A percentile compares a stretch with the other conserved stretches of the same genome.
These are phyloP conservation scores for Scaptomyza pallida DNA, from an alignment of 1,140 invertebrate genomes.

Conservation along the genomic window DNA sequence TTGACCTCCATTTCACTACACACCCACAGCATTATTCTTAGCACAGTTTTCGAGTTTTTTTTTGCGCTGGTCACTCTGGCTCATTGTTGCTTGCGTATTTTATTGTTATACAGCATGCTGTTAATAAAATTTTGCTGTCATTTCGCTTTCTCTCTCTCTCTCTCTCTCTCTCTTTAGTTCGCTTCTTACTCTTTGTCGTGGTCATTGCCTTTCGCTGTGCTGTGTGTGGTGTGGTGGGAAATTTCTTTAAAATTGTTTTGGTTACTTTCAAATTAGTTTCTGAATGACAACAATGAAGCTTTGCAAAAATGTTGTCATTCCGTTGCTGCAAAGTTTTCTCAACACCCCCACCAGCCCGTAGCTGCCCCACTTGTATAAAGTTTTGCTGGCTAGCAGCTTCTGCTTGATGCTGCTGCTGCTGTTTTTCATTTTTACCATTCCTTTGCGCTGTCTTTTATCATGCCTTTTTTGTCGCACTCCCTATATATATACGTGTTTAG, in stretches of 20 bases:
- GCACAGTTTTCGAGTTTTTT: conserved; percentile 33
- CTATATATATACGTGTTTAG: conserved; percentile 8
- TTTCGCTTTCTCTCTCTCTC: conserved; percentile 35
- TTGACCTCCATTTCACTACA: neutral
- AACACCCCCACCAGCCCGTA: conserved; percentile 5
- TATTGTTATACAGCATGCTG: conserved; percentile 79
- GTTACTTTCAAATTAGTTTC: conserved; percentile 84
- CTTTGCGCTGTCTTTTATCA: conserved; percentile 62
- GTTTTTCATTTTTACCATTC: conserved; percentile 68
- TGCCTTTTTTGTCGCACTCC: conserved; percentile 47
- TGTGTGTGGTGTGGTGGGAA: conserved; percentile 66
- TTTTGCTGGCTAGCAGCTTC: conserved; percentile 48
- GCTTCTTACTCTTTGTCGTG: conserved; percentile 5
- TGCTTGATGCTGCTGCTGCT: conserved; percentile 26
- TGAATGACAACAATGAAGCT: conserved; percentile 84
- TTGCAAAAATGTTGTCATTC: conserved; percentile 84
- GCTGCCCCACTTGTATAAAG: conserved; percentile 5
- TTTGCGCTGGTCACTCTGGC: conserved; percentile 37
- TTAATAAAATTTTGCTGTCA: conserved; percentile 82
- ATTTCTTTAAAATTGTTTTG: conserved; percentile 84
- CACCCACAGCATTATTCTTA: neutral
- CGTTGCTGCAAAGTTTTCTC: conserved; percentile 74
- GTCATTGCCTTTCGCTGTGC: conserved; percentile 18
- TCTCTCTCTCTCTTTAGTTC: neutral
- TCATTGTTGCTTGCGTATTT: conserved; percentile 42